These are phyloP conservation scores for Gallinago paraguaiae DNA, from an alignment of 2,113 vertebrate species.

Conservation along the genomic window DNA sequence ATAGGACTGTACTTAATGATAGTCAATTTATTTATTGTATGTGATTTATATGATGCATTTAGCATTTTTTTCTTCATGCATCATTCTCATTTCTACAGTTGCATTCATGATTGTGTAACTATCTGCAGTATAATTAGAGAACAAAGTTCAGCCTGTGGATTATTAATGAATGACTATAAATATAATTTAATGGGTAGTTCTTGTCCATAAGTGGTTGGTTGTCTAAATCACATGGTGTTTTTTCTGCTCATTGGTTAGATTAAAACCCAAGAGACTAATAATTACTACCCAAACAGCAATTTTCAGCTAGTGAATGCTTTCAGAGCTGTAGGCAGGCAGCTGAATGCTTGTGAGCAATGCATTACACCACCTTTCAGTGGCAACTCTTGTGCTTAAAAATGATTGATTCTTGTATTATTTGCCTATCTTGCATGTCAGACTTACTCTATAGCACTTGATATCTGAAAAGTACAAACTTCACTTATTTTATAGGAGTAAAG, in stretches of 20 bases:
- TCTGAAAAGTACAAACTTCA: neutral
- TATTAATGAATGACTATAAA: slow-evolving; percentile 17
- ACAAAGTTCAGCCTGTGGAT: neutral
- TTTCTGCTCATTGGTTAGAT: neutral
- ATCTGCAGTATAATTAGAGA: neutral
- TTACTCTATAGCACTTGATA: neutral
- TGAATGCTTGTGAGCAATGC: neutral
- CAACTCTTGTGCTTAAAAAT: neutral
- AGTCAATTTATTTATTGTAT: neutral
- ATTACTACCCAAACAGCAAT: neutral
- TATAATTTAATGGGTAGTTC: neutral
- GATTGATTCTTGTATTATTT: neutral
- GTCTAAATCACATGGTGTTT: neutral
- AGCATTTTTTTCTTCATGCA: neutral
- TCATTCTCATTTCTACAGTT: slow-evolving; percentile 22
- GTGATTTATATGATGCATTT: neutral
- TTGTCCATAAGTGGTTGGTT: neutral
- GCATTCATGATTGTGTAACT: neutral
- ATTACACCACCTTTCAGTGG: neutral
- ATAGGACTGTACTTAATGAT: neutral
- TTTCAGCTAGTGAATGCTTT: neutral
- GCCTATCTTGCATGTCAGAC: neutral
- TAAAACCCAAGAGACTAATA: neutral
- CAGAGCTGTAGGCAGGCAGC: neutral
- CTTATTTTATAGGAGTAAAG: neutral